Conservation (phyloP, 2,113 vertebrate genomes). For the Erythrocebus patas region DNA sequence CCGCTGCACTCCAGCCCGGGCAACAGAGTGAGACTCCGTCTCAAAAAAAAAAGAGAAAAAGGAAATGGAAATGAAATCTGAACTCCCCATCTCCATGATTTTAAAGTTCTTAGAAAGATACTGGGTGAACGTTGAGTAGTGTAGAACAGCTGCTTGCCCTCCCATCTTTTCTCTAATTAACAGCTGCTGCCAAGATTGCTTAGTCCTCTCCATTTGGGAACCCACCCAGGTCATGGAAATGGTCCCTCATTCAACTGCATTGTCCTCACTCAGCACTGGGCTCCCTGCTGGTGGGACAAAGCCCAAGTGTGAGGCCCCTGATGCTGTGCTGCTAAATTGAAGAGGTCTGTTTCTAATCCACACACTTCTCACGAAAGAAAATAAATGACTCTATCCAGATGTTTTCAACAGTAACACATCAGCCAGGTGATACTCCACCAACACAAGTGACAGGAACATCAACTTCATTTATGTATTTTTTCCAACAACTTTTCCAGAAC, state of each 20-base stretch:
- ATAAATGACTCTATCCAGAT: conserved; percentile 33
- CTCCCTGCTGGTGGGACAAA: neutral
- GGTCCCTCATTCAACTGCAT: neutral
- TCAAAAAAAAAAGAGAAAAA: too few relatives aligned
- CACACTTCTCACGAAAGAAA: neutral
- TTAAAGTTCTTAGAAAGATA: neutral
- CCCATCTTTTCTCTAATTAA: neutral
- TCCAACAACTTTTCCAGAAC: conserved; percentile 29
- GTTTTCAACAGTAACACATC: conserved; percentile 20
- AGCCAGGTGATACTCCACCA: conserved; percentile 43
- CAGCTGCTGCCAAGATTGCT: neutral
- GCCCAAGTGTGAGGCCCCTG: neutral
- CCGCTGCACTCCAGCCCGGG: too few relatives aligned
- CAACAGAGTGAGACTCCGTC: too few relatives aligned
- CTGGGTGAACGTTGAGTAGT: neutral
- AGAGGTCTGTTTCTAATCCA: conserved; percentile 35
- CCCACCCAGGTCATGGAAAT: neutral
- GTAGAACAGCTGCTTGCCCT: neutral
- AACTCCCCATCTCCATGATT: neutral
- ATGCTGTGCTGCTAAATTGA: neutral
- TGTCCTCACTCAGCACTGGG: neutral
- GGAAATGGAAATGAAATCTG: neutral
- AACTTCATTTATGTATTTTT: conserved; percentile 18
- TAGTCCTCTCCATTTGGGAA: neutral
- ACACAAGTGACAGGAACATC: neutral